phyloP scores from a whole-genome alignment of 2,888 invertebrate species.

The Chymomyza procnemis region DNA sequence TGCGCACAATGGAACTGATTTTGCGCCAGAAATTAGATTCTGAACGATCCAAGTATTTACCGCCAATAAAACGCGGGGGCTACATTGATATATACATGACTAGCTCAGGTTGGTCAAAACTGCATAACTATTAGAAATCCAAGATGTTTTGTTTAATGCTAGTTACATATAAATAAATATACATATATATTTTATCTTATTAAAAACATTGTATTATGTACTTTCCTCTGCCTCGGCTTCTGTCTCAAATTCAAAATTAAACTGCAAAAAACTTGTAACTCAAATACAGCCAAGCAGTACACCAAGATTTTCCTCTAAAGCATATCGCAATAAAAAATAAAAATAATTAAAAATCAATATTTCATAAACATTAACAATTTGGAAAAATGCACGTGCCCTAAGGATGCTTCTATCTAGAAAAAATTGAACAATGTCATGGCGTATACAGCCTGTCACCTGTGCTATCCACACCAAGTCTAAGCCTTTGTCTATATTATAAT shows the following conservation, averaged over 20 bases:
- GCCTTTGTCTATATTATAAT: neutral
- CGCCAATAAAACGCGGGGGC: constrained; percentile 89
- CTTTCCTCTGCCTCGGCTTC: constrained; percentile 43
- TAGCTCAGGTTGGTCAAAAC: constrained; percentile 86
- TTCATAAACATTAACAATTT: constrained; percentile 3
- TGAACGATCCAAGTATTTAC: constrained; percentile 88
- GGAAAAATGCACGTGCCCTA: neutral
- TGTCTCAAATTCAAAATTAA: constrained; percentile 42
- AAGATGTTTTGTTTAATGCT: neutral
- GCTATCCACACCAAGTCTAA: neutral
- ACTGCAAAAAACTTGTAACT: constrained; percentile 47
- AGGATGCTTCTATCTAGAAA: neutral
- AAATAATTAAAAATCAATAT: too few relatives aligned
- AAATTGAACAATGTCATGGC: neutral
- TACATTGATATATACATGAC: constrained; percentile 90
- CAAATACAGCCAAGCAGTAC: constrained; percentile 26
- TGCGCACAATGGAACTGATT: constrained; percentile 87
- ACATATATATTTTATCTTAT: neutral
- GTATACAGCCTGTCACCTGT: neutral
- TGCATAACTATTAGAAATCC: neutral
- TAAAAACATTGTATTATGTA: neutral
- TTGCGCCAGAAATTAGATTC: constrained; percentile 86
- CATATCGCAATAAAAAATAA: too few relatives aligned
- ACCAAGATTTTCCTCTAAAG: neutral
- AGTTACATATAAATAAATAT: constrained; percentile 4